phyloP scores from a whole-genome alignment of 2,888 invertebrate species.

The Tenthredo distinguenda region DNA sequence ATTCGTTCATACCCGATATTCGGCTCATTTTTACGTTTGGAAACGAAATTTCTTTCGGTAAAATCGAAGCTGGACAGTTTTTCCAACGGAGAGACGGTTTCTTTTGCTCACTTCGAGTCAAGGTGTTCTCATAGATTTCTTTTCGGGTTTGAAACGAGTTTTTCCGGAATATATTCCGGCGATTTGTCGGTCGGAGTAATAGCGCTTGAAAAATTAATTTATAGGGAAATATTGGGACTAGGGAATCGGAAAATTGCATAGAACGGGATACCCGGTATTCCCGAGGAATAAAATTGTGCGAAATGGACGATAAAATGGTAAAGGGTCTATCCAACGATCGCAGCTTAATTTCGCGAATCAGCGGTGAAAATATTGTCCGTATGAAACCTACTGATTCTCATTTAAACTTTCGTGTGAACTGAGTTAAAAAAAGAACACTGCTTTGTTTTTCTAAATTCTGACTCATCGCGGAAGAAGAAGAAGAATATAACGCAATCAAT shows the following conservation, averaged over 20 bases:
- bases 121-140: background rate
- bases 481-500: background rate
- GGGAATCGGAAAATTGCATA: background rate
- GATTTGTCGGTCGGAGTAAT: too few relatives aligned
- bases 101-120: background rate
- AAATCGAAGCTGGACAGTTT: background rate
- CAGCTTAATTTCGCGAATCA: background rate
- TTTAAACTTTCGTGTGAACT: background rate
- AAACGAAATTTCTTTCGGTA: background rate
- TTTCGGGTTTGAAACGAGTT: background rate
- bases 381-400: background rate
- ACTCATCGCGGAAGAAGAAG: slow-evolving; percentile 22
- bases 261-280: background rate
- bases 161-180: too few relatives aligned
- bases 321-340: background rate
- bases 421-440: background rate
- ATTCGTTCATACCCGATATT: background rate
- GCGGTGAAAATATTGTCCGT: background rate
- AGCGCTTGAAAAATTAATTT: too few relatives aligned
- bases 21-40: background rate
- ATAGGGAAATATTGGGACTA: background rate
- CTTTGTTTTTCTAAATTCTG: background rate
- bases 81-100: too few relatives aligned
- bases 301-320: background rate
- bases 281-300: background rate